phyloP scores from a whole-genome alignment of 1,140 invertebrate genomes.

The Apis cerana region DNA sequence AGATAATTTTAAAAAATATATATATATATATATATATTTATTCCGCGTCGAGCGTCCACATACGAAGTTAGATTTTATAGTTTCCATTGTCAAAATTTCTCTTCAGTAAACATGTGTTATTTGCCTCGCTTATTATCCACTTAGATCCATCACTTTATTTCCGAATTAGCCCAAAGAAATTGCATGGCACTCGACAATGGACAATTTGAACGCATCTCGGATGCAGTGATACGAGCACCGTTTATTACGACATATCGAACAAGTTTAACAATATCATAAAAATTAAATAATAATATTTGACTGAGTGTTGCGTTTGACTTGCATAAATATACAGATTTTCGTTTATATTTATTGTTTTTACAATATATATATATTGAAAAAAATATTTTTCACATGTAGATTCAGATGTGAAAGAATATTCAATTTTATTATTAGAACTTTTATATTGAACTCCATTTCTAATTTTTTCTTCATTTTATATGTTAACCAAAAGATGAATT shows the following conservation, averaged over 20 bases:
- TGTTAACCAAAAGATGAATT: not conserved
- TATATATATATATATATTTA: not conserved
- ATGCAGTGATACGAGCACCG: slow-evolving; percentile 48
- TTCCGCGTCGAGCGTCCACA: slow-evolving; percentile 4
- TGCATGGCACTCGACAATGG: slow-evolving; percentile 64
- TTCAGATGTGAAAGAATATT: not conserved
- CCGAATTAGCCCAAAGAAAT: slow-evolving; percentile 41
- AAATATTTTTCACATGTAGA: not conserved
- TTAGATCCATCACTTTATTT: slow-evolving; percentile 51
- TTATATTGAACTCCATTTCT: not conserved
- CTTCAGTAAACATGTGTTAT: slow-evolving; percentile 35
- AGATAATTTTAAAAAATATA: not conserved
- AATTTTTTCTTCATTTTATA: not conserved
- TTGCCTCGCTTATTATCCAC: slow-evolving; percentile 54
- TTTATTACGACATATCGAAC: slow-evolving; percentile 4
- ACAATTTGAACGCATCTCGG: slow-evolving; percentile 51
- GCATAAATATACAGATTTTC: slow-evolving; percentile 15
- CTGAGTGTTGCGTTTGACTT: slow-evolving; percentile 26
- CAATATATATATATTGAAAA: not conserved
- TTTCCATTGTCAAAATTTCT: slow-evolving; percentile 30
- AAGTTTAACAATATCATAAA: not conserved
- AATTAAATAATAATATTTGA: slow-evolving; percentile 2
- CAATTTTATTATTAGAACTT: not conserved
- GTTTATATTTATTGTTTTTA: not conserved
- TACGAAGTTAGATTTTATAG: slow-evolving; percentile 30